Conservation (phyloP, 2,888 invertebrate species). For the Amphipyra tragopoginis region DNA sequence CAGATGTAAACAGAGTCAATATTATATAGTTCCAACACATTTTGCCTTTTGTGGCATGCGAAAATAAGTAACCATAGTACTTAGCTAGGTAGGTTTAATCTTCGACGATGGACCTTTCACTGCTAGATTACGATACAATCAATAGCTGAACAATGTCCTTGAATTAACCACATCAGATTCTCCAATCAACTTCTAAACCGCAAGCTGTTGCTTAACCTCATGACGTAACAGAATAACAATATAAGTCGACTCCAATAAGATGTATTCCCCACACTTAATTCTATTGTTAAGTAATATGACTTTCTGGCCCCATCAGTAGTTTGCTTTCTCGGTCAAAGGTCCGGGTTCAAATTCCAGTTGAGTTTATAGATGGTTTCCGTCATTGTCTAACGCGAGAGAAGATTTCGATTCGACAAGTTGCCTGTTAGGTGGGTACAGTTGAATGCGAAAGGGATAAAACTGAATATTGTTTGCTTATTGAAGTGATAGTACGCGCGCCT, state of each 20-base stretch:
- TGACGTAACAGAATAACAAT: slow-evolving; percentile 48
- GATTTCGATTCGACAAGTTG: slow-evolving; percentile 47
- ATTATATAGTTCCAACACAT: too few relatives aligned
- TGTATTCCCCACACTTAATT: slow-evolving; percentile 52
- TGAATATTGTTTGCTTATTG: neutral
- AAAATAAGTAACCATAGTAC: too few relatives aligned
- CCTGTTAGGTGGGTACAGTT: slow-evolving; percentile 28
- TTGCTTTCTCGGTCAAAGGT: slow-evolving; percentile 59
- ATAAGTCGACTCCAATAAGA: slow-evolving; percentile 46
- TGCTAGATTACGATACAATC: slow-evolving; percentile 15
- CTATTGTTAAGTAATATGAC: slow-evolving; percentile 60
- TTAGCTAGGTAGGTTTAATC: neutral
- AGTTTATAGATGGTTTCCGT: slow-evolving; percentile 59
- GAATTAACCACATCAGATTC: slow-evolving; percentile 22
- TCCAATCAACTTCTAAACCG: slow-evolving; percentile 50
- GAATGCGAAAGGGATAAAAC: slow-evolving; percentile 7
- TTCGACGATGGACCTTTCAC: slow-evolving; percentile 19
- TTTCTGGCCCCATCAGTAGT: slow-evolving; percentile 58
- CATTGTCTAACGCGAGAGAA: slow-evolving; percentile 53
- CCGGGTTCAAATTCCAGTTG: slow-evolving; percentile 58
- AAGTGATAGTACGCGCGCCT: too few relatives aligned
- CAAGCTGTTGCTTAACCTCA: slow-evolving; percentile 49
- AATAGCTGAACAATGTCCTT: slow-evolving; percentile 26
- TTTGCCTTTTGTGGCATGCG: too few relatives aligned
- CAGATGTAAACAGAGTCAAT: too few relatives aligned